Conservation (phyloP, 2,888 invertebrate species). For the Caenorhabditis sp. region DNA sequence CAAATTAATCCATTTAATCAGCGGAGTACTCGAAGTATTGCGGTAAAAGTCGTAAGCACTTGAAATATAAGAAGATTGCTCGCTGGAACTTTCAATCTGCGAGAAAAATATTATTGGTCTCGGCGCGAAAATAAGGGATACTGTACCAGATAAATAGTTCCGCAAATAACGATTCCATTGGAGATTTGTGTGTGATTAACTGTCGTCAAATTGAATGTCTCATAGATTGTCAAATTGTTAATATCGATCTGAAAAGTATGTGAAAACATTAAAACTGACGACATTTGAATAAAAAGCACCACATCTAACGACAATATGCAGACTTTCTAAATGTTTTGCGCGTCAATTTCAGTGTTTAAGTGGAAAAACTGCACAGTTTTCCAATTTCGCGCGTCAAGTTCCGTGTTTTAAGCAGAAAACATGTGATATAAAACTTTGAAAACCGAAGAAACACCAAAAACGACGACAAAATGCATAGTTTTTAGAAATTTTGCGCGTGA, state of each 20-base stretch:
- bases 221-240: constrained; percentile 69
- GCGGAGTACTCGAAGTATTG: constrained; percentile 59
- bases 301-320: too few species aligned
- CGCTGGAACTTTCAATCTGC: constrained; percentile 57
- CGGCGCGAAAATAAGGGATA: too few species aligned
- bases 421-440: too few species aligned
- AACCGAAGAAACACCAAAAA: too few species aligned
- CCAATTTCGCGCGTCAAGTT: too few species aligned
- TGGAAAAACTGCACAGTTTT: neutral
- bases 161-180: constrained; percentile 71
- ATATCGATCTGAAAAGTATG: constrained; percentile 56
- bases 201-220: constrained; percentile 68
- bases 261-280: too few species aligned
- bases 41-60: constrained; percentile 70
- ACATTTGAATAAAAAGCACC: too few species aligned
- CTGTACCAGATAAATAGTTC: constrained; percentile 68
- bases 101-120: constrained; percentile 10
- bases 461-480: neutral
- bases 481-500: neutral
- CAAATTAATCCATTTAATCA: constrained; percentile 70
- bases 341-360: neutral
- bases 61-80: constrained; percentile 62
- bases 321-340: neutral
- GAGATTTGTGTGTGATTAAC: constrained; percentile 68
- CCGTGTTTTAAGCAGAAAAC: too few species aligned